phyloP scores from a whole-genome alignment of 2,888 invertebrate genomes.

The Lasioglossum zephyrum region DNA sequence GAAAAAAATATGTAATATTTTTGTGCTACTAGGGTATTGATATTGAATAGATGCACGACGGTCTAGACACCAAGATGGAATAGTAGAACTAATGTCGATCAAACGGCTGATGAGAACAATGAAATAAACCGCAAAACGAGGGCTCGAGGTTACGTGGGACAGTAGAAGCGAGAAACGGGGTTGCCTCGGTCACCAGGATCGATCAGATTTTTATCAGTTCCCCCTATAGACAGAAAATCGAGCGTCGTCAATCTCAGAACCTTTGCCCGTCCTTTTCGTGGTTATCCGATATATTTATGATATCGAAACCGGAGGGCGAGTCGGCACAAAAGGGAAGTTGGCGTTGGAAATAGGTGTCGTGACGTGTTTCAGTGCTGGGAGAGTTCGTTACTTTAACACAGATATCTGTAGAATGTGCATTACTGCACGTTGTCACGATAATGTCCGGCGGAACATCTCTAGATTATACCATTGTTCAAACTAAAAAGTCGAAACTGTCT shows the following conservation, averaged over 20 bases:
- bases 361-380: background rate
- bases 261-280: slow-evolving; percentile 1
- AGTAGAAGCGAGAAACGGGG: background rate
- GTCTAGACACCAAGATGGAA: background rate
- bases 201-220: slow-evolving; percentile 7
- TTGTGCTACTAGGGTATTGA: background rate
- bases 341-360: slow-evolving; percentile 33
- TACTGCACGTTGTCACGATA: background rate
- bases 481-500: background rate
- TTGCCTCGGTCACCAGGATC: background rate
- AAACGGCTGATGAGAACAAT: background rate
- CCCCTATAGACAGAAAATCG: slow-evolving; percentile 7
- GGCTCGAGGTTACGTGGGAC: background rate
- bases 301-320: slow-evolving; percentile 32
- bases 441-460: background rate
- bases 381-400: background rate
- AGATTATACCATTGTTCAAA: background rate
- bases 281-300: slow-evolving; percentile 38
- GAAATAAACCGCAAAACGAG: background rate
- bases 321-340: slow-evolving; percentile 32
- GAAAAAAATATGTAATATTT: too few relatives aligned
- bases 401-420: background rate
- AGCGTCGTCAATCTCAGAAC: slow-evolving; percentile 22
- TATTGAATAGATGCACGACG: background rate
- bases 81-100: background rate